Evolutionary conservation across 2,113 vertebrate genomes (phyloP).

Genomic region (Pimephales promelas): DNA sequence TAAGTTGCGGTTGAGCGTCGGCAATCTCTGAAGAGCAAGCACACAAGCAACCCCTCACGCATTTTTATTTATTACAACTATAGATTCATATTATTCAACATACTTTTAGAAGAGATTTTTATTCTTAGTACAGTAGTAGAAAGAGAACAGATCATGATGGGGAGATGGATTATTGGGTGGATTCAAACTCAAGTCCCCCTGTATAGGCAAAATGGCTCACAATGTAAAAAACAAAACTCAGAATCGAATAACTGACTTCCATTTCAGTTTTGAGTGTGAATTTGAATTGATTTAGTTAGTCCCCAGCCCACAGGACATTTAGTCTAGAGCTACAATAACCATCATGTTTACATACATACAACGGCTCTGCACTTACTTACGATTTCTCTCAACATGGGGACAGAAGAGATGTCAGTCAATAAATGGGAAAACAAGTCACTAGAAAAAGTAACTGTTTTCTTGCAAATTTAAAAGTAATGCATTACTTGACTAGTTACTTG

Average conservation of each 20-base stretch:
- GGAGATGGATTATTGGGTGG: neutral
- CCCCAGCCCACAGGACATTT: too few relatives aligned
- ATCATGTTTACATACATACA: too few relatives aligned
- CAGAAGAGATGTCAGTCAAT: too few relatives aligned
- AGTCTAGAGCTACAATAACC: too few relatives aligned
- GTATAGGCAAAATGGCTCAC: neutral
- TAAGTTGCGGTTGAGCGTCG: constrained; percentile 21
- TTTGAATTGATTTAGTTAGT: neutral
- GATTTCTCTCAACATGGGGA: too few relatives aligned
- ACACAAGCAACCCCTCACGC: neutral
- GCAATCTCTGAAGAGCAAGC: constrained; percentile 19
- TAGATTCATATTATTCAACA: neutral
- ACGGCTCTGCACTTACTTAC: too few relatives aligned
- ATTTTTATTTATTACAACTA: neutral
- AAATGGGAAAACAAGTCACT: too few relatives aligned
- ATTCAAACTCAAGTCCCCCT: neutral
- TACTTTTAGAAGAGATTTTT: neutral
- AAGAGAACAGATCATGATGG: neutral
- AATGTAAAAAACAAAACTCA: neutral
- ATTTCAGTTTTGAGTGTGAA: neutral
- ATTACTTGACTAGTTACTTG: too few relatives aligned
- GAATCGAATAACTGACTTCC: neutral
- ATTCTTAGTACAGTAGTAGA: neutral
- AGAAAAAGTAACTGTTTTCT: too few relatives aligned
- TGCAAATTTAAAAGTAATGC: too few relatives aligned